phyloP scores from a whole-genome alignment of 2,888 invertebrate species.

The Calameuta idolon region DNA sequence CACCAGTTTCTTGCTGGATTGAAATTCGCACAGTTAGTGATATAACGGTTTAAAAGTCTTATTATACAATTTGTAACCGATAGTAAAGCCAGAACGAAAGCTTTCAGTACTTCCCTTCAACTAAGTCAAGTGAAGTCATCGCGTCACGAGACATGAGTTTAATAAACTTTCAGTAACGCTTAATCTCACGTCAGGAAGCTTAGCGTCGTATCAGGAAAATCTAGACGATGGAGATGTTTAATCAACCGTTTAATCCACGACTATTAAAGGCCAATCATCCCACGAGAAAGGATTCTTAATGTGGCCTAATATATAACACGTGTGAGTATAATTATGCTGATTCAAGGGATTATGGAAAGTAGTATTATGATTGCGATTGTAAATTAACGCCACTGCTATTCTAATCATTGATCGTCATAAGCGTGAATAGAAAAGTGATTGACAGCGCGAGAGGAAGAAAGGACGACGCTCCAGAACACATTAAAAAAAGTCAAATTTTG shows the following conservation, averaged over 20 bases:
- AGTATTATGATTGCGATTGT: background rate
- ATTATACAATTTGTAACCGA: background rate
- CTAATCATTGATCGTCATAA: background rate
- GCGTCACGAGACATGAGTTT: background rate
- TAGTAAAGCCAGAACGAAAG: background rate
- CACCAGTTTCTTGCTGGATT: background rate
- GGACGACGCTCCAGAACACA: background rate
- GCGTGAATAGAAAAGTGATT: background rate
- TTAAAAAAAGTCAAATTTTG: background rate
- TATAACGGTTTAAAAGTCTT: background rate
- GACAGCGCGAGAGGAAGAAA: background rate
- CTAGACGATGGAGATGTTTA: background rate
- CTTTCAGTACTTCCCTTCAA: background rate
- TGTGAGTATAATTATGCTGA: background rate
- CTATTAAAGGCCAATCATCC: background rate
- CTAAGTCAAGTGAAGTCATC: background rate
- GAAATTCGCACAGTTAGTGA: background rate
- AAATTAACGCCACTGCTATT: background rate
- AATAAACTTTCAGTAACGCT: background rate
- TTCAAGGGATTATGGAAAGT: background rate
- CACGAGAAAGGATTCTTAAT: background rate
- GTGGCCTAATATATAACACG: background rate
- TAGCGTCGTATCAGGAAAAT: background rate
- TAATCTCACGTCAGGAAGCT: background rate
- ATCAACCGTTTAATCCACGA: background rate